Percentiles rank a stretch among this genome's conserved stretches.
Conservation (phyloP, 2,888 invertebrate species). For the Malacosoma neustria region DNA sequence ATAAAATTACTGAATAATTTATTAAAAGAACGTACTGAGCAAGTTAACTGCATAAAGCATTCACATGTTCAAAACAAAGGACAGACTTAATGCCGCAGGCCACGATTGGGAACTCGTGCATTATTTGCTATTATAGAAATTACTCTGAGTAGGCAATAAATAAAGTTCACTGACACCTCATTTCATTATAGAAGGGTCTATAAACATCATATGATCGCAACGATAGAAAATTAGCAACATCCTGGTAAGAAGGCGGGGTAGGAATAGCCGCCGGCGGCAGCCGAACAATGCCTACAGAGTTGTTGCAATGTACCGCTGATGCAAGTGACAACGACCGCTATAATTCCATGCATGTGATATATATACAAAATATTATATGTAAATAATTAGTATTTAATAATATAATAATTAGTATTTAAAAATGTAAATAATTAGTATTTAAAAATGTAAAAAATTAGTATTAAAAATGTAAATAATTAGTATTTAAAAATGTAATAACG, state of each 20-base stretch:
- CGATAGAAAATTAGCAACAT: slow-evolving; percentile 73
- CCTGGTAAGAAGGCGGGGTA: slow-evolving; percentile 66
- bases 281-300: slow-evolving; percentile 45
- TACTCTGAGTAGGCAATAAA: slow-evolving; percentile 48
- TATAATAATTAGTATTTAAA: too few species aligned
- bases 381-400: too few species aligned
- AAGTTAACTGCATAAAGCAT: neutral
- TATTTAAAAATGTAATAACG: too few species aligned
- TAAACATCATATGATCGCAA: slow-evolving; percentile 63
- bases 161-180: slow-evolving; percentile 62
- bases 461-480: too few species aligned
- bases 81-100: slow-evolving; percentile 23
- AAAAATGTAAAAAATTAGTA: too few species aligned
- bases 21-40: too few species aligned
- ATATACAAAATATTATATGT: slow-evolving; percentile 27
- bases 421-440: too few species aligned
- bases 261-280: slow-evolving; percentile 54
- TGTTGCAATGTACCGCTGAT: slow-evolving; percentile 25
- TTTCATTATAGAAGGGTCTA: slow-evolving; percentile 62
- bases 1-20: too few species aligned
- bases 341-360: slow-evolving; percentile 22
- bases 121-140: slow-evolving; percentile 19
- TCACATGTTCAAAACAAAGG: slow-evolving; percentile 14
- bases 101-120: slow-evolving; percentile 46
- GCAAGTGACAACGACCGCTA: slow-evolving; percentile 30